phyloP scores from a whole-genome alignment of 2,113 vertebrate species.

The Copsychus sechellarum region DNA sequence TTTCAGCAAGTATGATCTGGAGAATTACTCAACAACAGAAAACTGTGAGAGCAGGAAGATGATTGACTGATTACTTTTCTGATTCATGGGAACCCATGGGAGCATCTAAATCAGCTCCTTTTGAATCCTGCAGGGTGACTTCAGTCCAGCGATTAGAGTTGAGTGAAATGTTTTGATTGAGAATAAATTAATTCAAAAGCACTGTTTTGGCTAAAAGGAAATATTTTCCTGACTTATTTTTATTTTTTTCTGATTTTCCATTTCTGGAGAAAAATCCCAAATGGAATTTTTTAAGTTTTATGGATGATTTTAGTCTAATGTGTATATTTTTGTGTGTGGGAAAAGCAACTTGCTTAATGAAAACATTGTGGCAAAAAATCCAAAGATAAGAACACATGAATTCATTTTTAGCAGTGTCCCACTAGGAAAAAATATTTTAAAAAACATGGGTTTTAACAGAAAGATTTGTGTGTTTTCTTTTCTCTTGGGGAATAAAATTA shows the following conservation, averaged over 20 bases:
- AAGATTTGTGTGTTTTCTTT: neutral
- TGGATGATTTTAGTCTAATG: neutral
- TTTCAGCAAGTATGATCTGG: neutral
- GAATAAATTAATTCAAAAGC: constrained; percentile 44
- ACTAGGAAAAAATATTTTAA: neutral
- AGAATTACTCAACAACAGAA: constrained; percentile 8
- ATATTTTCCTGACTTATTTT: constrained; percentile 34
- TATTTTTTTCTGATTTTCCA: constrained; percentile 7
- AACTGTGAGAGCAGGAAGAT: constrained; percentile 5
- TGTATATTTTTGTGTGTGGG: neutral
- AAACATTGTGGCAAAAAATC: neutral
- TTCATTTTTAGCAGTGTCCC: neutral
- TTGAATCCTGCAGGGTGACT: constrained; percentile 30
- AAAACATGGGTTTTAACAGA: neutral
- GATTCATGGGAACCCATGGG: constrained; percentile 30
- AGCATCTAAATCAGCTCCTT: constrained; percentile 32
- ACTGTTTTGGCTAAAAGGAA: constrained; percentile 25
- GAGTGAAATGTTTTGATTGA: constrained; percentile 37
- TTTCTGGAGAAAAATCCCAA: neutral
- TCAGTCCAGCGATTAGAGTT: constrained; percentile 26
- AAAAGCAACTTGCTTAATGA: neutral
- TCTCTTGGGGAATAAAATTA: neutral
- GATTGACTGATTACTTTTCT: constrained; percentile 50
- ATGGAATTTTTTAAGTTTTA: neutral
- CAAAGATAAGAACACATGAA: neutral